These are phyloP conservation scores for Brienomyrus brachyistius DNA, from an alignment of 2,113 vertebrate genomes.

Conservation along the genomic window DNA sequence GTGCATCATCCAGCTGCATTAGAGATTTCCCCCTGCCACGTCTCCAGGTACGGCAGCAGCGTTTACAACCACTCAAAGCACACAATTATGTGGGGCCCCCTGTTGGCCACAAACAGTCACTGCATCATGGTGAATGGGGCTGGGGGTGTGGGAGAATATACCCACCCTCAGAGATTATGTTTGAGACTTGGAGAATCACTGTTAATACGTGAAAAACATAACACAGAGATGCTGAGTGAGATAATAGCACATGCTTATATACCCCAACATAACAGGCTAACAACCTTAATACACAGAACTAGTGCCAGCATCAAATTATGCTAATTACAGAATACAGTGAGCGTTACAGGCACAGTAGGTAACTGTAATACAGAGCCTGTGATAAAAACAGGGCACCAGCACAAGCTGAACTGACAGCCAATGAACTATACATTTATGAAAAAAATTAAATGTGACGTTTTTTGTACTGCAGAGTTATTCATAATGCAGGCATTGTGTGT, in stretches of 20 bases:
- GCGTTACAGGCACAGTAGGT: background rate
- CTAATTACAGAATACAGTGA: background rate
- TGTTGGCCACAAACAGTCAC: background rate
- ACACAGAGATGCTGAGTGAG: constrained; percentile 31
- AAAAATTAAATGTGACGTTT: background rate
- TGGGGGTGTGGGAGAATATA: constrained; percentile 33
- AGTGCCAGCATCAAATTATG: background rate
- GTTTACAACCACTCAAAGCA: background rate
- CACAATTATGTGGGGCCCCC: background rate
- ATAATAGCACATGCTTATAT: background rate
- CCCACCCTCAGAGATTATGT: constrained; percentile 38
- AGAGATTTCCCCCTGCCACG: background rate
- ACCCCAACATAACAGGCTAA: background rate
- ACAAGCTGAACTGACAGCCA: background rate
- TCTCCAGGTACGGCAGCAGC: constrained; percentile 3
- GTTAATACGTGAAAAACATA: constrained; percentile 47
- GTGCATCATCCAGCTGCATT: background rate
- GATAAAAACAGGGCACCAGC: background rate
- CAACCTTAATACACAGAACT: background rate
- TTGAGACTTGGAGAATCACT: constrained; percentile 45
- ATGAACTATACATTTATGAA: background rate
- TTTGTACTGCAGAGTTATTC: background rate
- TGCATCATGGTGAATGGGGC: constrained; percentile 16
- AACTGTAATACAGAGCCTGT: background rate
- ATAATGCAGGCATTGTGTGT: background rate